Evolutionary conservation across 92 coral and sea anemone genomes (phyloP).

Genomic region (Galaxea fascicularis): DNA sequence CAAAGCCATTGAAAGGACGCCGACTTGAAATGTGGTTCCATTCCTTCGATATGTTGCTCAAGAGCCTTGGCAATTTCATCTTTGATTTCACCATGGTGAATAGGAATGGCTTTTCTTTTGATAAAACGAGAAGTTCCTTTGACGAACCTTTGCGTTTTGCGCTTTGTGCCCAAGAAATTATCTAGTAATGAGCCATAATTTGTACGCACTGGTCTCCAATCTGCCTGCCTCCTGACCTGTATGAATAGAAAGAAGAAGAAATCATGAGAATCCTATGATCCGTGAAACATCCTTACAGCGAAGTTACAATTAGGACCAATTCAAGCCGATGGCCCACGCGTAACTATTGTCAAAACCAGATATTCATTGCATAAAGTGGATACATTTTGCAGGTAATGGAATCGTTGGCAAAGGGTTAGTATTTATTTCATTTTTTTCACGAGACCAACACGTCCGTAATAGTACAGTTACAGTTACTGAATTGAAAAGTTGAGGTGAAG

Average conservation of each 20-base stretch:
- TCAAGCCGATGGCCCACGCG: too few species aligned
- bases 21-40: conserved; percentile 91
- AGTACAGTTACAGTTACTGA: too few species aligned
- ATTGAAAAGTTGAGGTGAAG: too few species aligned
- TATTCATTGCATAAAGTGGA: too few species aligned
- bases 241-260: background rate
- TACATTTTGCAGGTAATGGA: too few species aligned
- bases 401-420: too few species aligned
- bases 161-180: background rate
- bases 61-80: conserved; percentile 62
- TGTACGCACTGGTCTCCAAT: background rate
- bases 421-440: too few species aligned
- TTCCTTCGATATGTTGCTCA: conserved; percentile 83
- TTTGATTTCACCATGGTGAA: conserved; percentile 44
- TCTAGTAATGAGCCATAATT: conserved; percentile 1
- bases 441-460: too few species aligned
- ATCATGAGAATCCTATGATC: background rate
- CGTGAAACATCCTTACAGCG: background rate
- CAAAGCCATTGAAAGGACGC: conserved; percentile 86
- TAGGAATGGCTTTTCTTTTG: conserved; percentile 64
- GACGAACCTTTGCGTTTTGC: conserved; percentile 7
- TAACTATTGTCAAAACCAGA: too few species aligned
- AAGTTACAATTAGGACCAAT: too few species aligned
- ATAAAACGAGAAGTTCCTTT: conserved; percentile 62
- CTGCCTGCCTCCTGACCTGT: conserved; percentile 6